phyloP scores from a whole-genome alignment of 2,797 vertebrate genomes.

The Antennarius maculatus region DNA sequence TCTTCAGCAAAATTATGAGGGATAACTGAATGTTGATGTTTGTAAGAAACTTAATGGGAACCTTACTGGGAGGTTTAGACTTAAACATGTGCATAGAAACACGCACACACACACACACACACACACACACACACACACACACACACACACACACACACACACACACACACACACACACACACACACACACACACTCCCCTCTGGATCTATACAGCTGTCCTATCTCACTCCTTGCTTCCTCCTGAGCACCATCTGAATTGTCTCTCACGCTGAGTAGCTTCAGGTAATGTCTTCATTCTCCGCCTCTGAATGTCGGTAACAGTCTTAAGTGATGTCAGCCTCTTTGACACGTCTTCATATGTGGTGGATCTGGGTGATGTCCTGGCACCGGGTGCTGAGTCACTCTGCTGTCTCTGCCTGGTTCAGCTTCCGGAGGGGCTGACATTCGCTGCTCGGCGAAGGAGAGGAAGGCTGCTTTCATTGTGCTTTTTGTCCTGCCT shows the following conservation, averaged over 20 bases:
- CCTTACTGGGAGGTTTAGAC: slow-evolving; percentile 54
- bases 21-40: slow-evolving; percentile 61
- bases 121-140: slow-evolving; percentile 11
- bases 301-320: slow-evolving; percentile 49
- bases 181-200: slow-evolving; percentile 19
- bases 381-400: slow-evolving; percentile 51
- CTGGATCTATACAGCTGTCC: no score
- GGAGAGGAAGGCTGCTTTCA: not conserved
- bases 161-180: slow-evolving; percentile 11
- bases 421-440: slow-evolving; percentile 9
- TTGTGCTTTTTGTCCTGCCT: slow-evolving; percentile 5
- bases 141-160: slow-evolving; percentile 11
- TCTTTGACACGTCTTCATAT: slow-evolving; percentile 57
- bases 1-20: slow-evolving; percentile 41
- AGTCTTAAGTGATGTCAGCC: slow-evolving; percentile 48
- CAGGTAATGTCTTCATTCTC: slow-evolving; percentile 46
- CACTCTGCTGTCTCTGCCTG: slow-evolving; percentile 47
- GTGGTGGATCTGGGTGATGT: slow-evolving; percentile 50
- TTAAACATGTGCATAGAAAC: slow-evolving; percentile 2
- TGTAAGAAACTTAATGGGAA: slow-evolving; percentile 53
- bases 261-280: slow-evolving; percentile 52
- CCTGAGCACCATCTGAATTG: slow-evolving; percentile 60
- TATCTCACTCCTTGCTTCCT: slow-evolving; percentile 18
- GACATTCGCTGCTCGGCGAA: slow-evolving; percentile 14
- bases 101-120: slow-evolving; percentile 13